phyloP scores from a whole-genome alignment of 2,888 invertebrate species.

The Cataglyphis albicans region DNA sequence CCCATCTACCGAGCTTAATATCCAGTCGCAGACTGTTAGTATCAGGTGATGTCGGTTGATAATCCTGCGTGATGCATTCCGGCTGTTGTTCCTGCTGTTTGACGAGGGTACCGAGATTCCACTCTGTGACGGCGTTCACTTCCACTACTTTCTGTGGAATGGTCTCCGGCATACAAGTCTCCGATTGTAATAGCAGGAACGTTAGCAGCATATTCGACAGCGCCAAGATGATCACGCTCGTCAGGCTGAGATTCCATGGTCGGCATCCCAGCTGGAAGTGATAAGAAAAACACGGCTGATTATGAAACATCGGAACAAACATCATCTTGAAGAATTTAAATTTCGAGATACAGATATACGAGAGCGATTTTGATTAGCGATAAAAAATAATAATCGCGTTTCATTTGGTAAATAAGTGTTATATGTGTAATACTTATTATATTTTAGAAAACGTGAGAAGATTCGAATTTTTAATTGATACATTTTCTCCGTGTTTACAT shows the following conservation, averaged over 20 bases:
- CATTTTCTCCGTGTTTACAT: not conserved
- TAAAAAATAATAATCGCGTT: not conserved
- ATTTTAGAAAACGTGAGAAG: not conserved
- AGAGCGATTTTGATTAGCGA: not conserved
- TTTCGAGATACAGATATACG: not conserved
- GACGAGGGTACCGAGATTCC: constrained; percentile 68
- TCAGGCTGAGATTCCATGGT: constrained; percentile 90
- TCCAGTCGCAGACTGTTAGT: constrained; percentile 87
- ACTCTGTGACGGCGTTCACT: constrained; percentile 77
- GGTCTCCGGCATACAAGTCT: constrained; percentile 82
- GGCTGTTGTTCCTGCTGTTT: constrained; percentile 64
- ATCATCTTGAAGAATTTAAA: not conserved
- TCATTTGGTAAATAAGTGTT: not conserved
- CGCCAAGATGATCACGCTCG: constrained; percentile 89
- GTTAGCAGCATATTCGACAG: constrained; percentile 89
- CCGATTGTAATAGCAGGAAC: constrained; percentile 87
- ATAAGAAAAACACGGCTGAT: not conserved
- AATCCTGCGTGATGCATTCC: constrained; percentile 74
- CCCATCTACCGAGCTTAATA: constrained; percentile 91
- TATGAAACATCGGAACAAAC: not conserved
- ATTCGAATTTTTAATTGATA: not conserved
- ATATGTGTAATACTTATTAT: not conserved
- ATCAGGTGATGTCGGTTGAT: constrained; percentile 72
- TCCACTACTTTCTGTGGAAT: constrained; percentile 69
- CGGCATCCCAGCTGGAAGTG: constrained; percentile 87